These are phyloP conservation scores for Alentia gelatinosa DNA, from an alignment of 2,888 invertebrate species.

Conservation along the genomic window DNA sequence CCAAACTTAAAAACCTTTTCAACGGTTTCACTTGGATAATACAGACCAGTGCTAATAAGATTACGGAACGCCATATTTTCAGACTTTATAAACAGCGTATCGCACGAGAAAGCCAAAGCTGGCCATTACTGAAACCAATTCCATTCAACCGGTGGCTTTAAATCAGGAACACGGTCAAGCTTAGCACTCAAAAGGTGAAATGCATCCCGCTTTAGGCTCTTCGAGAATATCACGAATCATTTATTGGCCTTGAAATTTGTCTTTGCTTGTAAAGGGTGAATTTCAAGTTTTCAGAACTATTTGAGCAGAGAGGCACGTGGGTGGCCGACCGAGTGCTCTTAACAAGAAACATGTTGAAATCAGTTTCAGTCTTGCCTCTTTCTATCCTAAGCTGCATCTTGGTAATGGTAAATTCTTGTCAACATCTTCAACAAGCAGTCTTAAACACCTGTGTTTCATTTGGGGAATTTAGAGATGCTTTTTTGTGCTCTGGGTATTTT, in stretches of 20 bases:
- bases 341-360: background rate
- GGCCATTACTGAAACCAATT: background rate
- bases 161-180: background rate
- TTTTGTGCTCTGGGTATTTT: too few relatives aligned
- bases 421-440: too few relatives aligned
- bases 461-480: too few relatives aligned
- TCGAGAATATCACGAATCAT: too few relatives aligned
- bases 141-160: background rate
- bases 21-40: too few relatives aligned
- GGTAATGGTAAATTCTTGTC: background rate
- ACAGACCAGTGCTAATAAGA: background rate
- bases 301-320: background rate
- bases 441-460: too few relatives aligned
- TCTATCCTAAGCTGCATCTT: conserved; percentile 20
- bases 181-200: background rate
- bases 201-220: too few relatives aligned
- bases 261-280: background rate
- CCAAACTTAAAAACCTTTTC: too few relatives aligned
- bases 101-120: background rate
- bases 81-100: background rate
- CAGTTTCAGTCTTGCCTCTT: conserved; percentile 3
- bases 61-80: background rate
- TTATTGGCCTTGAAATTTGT: too few relatives aligned
- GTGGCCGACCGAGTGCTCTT: background rate
- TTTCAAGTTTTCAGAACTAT: background rate